Percentiles rank a stretch among this genome's conserved stretches.
Evolutionary conservation across 1,140 invertebrate species (phyloP).

Genomic region (Aphidius ervi): DNA sequence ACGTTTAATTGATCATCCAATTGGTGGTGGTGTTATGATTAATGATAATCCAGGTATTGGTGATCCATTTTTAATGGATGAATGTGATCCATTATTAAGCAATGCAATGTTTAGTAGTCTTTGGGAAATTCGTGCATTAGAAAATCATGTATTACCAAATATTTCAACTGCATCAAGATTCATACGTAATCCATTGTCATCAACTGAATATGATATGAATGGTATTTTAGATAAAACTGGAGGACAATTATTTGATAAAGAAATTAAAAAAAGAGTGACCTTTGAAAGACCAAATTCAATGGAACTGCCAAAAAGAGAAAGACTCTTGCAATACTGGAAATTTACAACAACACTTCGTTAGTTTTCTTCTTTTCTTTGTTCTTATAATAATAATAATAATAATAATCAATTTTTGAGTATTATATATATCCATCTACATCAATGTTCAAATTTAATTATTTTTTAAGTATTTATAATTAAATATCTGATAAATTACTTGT

Average conservation of each 20-base stretch:
- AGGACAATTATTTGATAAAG: conserved; percentile 61
- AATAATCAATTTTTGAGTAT: not conserved
- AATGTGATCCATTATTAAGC: conserved; percentile 72
- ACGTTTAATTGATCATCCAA: conserved; percentile 65
- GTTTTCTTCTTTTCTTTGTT: too few relatives aligned
- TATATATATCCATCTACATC: too few relatives aligned
- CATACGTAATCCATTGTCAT: conserved; percentile 63
- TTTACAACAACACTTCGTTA: conserved; percentile 37
- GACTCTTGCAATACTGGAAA: conserved; percentile 55
- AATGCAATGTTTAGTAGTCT: conserved; percentile 81
- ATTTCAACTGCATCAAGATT: conserved; percentile 67
- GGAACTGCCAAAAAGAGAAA: conserved; percentile 51
- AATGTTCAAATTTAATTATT: too few relatives aligned
- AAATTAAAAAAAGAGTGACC: conserved; percentile 60
- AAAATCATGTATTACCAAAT: conserved; percentile 71
- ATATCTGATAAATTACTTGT: too few relatives aligned
- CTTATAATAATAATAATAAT: not conserved
- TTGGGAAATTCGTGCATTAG: conserved; percentile 82
- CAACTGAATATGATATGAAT: conserved; percentile 64
- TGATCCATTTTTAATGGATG: conserved; percentile 81
- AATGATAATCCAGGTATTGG: conserved; percentile 34
- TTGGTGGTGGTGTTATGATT: conserved; percentile 43
- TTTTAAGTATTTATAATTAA: too few relatives aligned
- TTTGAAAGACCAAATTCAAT: conserved; percentile 59
- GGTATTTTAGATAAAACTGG: conserved; percentile 59